phyloP scores from a whole-genome alignment of 2,113 vertebrate genomes.

The Sander vitreus region DNA sequence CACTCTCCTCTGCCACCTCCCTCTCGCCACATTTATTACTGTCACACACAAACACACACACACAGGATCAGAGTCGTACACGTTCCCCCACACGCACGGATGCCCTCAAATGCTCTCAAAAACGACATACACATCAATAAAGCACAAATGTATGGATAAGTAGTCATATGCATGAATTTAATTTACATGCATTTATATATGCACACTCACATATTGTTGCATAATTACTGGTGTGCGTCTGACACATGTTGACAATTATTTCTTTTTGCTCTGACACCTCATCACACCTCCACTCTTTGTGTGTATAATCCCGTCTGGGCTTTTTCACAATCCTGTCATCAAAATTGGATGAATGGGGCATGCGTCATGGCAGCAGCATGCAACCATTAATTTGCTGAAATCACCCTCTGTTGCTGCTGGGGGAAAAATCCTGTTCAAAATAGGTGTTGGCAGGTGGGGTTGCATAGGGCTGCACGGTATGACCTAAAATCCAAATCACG shows the following conservation, averaged over 20 bases:
- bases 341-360: slow-evolving; percentile 65
- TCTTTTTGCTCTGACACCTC: slow-evolving; percentile 59
- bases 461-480: background rate
- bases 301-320: slow-evolving; percentile 66
- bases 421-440: slow-evolving; percentile 4
- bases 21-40: slow-evolving; percentile 60
- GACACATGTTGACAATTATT: slow-evolving; percentile 70
- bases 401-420: slow-evolving; percentile 33
- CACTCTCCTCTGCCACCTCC: slow-evolving; percentile 70
- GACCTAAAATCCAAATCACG: too few species aligned
- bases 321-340: slow-evolving; percentile 63
- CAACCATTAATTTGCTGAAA: slow-evolving; percentile 66
- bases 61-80: slow-evolving; percentile 7
- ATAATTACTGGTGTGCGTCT: slow-evolving; percentile 54
- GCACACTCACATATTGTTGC: slow-evolving; percentile 19
- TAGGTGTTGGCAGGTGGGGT: slow-evolving; percentile 10
- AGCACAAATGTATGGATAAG: slow-evolving; percentile 36
- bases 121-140: slow-evolving; percentile 41
- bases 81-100: slow-evolving; percentile 4
- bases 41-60: slow-evolving; percentile 25
- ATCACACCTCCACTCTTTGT: slow-evolving; percentile 74
- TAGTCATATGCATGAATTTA: slow-evolving; percentile 27
- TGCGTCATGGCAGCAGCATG: slow-evolving; percentile 38
- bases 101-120: slow-evolving; percentile 40
- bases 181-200: slow-evolving; percentile 30